Percentiles rank a stretch among this genome's conserved stretches.
Evolutionary conservation across 2,888 invertebrate species (phyloP).

Genomic region (Diplazon laetatorius): DNA sequence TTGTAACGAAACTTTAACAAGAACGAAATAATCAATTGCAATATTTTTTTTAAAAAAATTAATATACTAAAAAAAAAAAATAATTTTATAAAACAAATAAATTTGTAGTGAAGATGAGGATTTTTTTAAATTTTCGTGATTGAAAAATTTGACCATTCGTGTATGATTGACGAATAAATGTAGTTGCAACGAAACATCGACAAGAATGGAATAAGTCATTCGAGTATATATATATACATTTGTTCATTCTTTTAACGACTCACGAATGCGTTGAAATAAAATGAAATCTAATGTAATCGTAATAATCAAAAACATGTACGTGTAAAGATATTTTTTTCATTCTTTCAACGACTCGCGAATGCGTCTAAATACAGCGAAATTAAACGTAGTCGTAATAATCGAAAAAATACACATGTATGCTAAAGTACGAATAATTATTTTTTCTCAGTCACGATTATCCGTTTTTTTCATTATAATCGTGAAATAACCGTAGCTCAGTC

Average conservation of each 20-base stretch:
- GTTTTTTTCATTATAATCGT: slow-evolving; percentile 9
- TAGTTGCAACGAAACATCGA: background rate
- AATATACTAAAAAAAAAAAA: background rate
- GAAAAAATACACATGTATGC: background rate
- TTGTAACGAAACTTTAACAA: background rate
- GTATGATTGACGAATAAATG: too few species aligned
- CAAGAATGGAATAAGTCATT: too few species aligned
- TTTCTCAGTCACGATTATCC: slow-evolving; percentile 4
- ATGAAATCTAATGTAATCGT: background rate
- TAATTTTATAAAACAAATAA: background rate
- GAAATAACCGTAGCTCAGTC: slow-evolving; percentile 12
- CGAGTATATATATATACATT: too few species aligned
- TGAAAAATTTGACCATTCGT: too few species aligned
- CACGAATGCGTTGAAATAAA: too few species aligned
- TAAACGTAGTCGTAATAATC: slow-evolving; percentile 14
- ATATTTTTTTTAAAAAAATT: background rate
- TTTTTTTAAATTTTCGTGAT: too few species aligned
- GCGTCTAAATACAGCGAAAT: background rate
- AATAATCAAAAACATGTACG: slow-evolving; percentile 32
- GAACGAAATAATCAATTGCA: background rate
- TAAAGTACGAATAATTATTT: background rate
- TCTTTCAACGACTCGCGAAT: too few species aligned
- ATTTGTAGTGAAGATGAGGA: background rate
- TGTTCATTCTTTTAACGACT: too few species aligned
- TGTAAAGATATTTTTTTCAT: too few species aligned